Conservation (phyloP, 2,888 invertebrate species). For the Caradrina clavipalpis region DNA sequence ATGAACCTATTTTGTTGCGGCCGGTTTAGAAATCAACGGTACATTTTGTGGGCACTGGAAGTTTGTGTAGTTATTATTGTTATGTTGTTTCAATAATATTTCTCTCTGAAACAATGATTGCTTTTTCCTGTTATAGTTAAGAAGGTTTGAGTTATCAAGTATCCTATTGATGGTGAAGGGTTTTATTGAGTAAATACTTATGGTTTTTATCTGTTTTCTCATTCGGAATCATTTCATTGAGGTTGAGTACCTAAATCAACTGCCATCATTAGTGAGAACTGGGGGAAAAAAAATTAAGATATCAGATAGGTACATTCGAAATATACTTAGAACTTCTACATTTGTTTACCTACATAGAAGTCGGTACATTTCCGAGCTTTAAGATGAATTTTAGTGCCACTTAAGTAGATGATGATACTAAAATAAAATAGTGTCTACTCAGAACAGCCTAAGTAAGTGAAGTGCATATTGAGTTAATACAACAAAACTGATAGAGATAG, state of each 20-base stretch:
- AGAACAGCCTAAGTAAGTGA: no score
- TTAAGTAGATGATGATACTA: no score
- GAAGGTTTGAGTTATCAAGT: constrained; percentile 21
- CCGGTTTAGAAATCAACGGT: constrained; percentile 45
- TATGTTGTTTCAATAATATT: constrained; percentile 11
- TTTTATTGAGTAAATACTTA: background rate
- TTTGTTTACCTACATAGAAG: background rate
- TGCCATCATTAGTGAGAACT: background rate
- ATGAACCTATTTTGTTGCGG: constrained; percentile 31
- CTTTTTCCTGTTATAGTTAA: background rate
- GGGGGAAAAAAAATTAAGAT: background rate
- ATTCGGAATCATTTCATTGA: background rate
- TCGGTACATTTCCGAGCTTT: no score
- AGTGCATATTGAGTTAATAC: no score
- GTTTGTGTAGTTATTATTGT: constrained; percentile 21
- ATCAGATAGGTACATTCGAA: background rate
- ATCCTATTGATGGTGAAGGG: background rate
- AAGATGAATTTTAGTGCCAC: no score
- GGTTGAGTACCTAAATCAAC: background rate
- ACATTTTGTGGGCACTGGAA: constrained; percentile 20
- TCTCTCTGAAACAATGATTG: background rate
- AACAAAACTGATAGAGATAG: no score
- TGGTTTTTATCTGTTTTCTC: no score
- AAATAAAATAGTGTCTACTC: no score
- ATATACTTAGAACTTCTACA: no score